Evolutionary conservation across 2,888 invertebrate species (phyloP).

Genomic region (Plemyria rubiginata): DNA sequence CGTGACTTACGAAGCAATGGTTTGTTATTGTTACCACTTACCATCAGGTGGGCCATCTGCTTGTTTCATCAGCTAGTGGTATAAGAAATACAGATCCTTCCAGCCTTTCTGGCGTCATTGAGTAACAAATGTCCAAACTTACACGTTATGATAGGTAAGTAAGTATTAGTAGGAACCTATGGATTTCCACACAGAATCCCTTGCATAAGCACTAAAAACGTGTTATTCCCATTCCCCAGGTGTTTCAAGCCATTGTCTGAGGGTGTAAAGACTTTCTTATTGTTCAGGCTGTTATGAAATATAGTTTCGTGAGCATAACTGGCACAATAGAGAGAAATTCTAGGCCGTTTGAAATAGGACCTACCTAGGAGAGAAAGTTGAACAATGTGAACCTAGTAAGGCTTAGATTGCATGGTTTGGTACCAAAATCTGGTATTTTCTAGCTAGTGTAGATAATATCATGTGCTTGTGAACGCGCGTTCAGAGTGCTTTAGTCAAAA

Average conservation of each 20-base stretch:
- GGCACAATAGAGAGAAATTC: conserved; percentile 28
- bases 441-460: neutral
- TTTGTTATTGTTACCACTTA: too few relatives aligned
- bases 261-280: conserved; percentile 34
- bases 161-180: too few relatives aligned
- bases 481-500: too few relatives aligned
- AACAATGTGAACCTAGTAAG: conserved; percentile 3
- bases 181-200: neutral
- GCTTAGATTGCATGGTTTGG: conserved; percentile 7
- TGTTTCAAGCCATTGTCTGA: conserved; percentile 35
- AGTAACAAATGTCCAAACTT: too few relatives aligned
- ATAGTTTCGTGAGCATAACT: conserved; percentile 26
- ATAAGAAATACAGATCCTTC: too few relatives aligned
- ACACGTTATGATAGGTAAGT: too few relatives aligned
- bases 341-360: conserved; percentile 20
- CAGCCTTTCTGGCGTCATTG: too few relatives aligned
- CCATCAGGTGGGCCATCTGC: too few relatives aligned
- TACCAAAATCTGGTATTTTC: conserved; percentile 1
- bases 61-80: too few relatives aligned
- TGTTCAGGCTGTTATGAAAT: conserved; percentile 36
- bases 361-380: conserved; percentile 23
- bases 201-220: conserved; percentile 8
- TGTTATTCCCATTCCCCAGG: conserved; percentile 22
- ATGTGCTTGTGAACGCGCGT: too few relatives aligned
- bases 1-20: too few relatives aligned